Evolutionary conservation across 2,113 vertebrate genomes (phyloP).

Genomic region (Centropus bengalensis): DNA sequence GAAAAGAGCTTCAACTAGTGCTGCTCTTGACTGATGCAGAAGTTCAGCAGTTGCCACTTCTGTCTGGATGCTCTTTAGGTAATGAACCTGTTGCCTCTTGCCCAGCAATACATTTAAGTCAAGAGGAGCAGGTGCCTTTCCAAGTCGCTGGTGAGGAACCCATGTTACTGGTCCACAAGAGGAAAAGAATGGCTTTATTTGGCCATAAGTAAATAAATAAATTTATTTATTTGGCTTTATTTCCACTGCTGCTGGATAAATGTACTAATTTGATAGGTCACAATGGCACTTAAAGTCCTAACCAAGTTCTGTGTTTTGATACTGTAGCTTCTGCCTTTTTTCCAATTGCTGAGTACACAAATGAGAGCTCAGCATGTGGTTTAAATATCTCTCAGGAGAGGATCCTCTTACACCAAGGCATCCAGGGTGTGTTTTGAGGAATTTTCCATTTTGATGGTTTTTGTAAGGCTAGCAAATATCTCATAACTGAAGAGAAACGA

Average conservation of each 20-base stretch:
- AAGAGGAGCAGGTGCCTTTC: neutral
- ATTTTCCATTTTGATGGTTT: neutral
- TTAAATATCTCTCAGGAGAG: neutral
- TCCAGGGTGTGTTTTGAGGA: neutral
- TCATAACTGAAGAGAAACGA: neutral
- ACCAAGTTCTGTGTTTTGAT: neutral
- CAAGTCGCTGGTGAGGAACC: neutral
- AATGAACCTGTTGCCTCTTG: neutral
- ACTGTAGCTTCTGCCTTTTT: neutral
- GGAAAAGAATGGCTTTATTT: too few relatives aligned
- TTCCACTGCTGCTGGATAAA: neutral
- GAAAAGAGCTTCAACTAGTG: neutral
- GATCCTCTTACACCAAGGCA: neutral
- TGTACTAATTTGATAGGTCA: neutral
- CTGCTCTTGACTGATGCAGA: neutral
- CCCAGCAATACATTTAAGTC: neutral
- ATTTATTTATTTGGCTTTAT: too few relatives aligned
- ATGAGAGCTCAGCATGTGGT: neutral
- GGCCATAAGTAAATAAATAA: too few relatives aligned
- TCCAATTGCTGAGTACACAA: neutral
- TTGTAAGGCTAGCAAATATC: neutral
- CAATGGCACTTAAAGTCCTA: neutral
- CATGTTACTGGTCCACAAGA: neutral
- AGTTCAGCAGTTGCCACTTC: neutral
- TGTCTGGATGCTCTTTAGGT: neutral